Base-by-base conservation (phyloP, 1,140 invertebrate genomes). In the Hypothenemus hampei region DNA sequence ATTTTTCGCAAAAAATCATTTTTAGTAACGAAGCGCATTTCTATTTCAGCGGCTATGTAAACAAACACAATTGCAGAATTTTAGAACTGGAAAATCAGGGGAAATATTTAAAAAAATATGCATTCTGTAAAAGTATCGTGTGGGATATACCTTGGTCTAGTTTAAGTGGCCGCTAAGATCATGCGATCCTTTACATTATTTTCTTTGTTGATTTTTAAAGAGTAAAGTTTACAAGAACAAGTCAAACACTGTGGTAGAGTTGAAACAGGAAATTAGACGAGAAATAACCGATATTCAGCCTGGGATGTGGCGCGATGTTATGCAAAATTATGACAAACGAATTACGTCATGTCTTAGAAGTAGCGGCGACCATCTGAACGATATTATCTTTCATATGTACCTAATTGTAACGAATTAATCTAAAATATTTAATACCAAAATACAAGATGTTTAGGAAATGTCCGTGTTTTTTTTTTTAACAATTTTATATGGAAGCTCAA, bases 191-290 rank as follows among this genome's bases (percentile, higher is more conserved):
- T n/a, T 53, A 46, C 15, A 70, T 50, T 68, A 61, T 56, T 69
- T 66, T 60, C 22, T 66, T 16, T 67, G 63, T 61, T 58, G 64
- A 35, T 69, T 65, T 47, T 31, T 71, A 20, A 69, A 69, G 59
- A 60, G 46, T 7, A 53, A 53, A 33, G 62, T 65, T 8, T 62
- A 67, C 56, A 57, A 55, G 15, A 64, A 64, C 44, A 61, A 61
- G 13, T 51, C 46, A 11, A 40, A 50, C 33, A 62, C 48, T 21
- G 40, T 60, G 39, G 48, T 54, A 31, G 23, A 49, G 23, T 41
- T 64, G 21, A 58, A 65, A 56, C 46, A 35, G 57, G 48, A 62
- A 47, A 63, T 65, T 46, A 36, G 47, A 23, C 26, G 46, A 21
- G 53, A 56, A 50, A 62, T 58, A 45, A 49, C 52, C 45, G 48